These are phyloP conservation scores for Perca schrenkii DNA, from an alignment of 2,113 vertebrate genomes.

Conservation along the genomic window DNA sequence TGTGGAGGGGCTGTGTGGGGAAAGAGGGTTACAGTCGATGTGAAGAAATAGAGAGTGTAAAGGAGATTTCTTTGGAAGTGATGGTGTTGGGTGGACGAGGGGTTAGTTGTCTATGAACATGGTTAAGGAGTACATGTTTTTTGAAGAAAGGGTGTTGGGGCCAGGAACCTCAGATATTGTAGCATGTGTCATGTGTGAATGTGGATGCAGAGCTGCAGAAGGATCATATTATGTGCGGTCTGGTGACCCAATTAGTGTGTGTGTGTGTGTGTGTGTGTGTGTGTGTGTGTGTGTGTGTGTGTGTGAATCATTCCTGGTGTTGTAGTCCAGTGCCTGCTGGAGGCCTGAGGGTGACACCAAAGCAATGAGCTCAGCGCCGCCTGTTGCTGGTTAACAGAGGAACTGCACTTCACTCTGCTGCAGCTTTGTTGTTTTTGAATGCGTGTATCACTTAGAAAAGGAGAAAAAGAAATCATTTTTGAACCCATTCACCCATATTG, in stretches of 20 bases:
- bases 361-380: slow-evolving; percentile 51
- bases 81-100: not conserved
- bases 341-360: slow-evolving; percentile 53
- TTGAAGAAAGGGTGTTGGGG: slow-evolving; percentile 16
- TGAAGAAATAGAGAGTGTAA: not conserved
- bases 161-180: slow-evolving; percentile 37
- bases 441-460: not conserved
- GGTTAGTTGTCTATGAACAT: not conserved
- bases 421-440: not conserved
- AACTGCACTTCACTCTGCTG: slow-evolving; percentile 23
- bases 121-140: slow-evolving; percentile 5
- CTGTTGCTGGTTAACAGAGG: slow-evolving; percentile 50
- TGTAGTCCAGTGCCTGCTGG: slow-evolving; percentile 32
- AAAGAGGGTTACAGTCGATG: not conserved
- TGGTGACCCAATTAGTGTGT: slow-evolving; percentile 72
- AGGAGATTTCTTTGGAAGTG: not conserved
- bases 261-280: slow-evolving; percentile 6
- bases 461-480: not conserved
- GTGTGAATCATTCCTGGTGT: slow-evolving; percentile 45
- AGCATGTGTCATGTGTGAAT: slow-evolving; percentile 55
- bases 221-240: slow-evolving; percentile 70
- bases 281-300: slow-evolving; percentile 21
- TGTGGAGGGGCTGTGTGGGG: slow-evolving; percentile 3
- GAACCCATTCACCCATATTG: not conserved
- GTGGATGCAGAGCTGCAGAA: slow-evolving; percentile 60